Evolutionary conservation across 2,113 vertebrate species (phyloP), one percentile per base, ranked within the genome.

Genomic region (Entelurus aequoreus): DNA sequence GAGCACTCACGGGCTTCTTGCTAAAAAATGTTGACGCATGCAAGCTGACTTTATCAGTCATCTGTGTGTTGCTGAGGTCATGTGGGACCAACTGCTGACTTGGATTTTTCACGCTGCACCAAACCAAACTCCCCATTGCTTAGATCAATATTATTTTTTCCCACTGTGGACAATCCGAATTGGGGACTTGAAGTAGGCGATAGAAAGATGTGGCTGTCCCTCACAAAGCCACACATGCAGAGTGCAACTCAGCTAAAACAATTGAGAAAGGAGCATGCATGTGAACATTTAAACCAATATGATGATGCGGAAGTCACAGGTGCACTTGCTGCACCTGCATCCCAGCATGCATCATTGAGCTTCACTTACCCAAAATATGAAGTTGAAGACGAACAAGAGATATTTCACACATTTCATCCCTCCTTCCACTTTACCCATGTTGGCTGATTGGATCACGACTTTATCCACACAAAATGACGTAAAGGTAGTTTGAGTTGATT

Each of bases 311-410:
- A 48, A 61, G 48, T 66, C 44, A 12, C 58, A 13, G 63, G 60
- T 78, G 79, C 81, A 83, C 82, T 84, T 79, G 78, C 62, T 75
- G 53, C 38, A 28, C 1, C 6, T 60, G 53, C 57, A 36, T 65
- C 73, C 16, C 72, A 50, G 51, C 72, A 38, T 12, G 48, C 68
- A 56, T 68, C 65, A 8, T 60, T 19, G 68, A 48, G 48, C 59
- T 42, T 15, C 56, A 89, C 95, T 96, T 87, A 97, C 95, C 95
- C 94, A 96, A 89, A 96, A 96, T 56, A 91, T 92, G 78, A 95
- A 93, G 90, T 96, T 97, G 91, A 96, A 96, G 55, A 93, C 86
- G 77, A 95, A 94, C 65, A 97, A 90, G 79, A 96, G 91, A 78
- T 93, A 94, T 84, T 96, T 97, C 68, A 95, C 87, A 58, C 94